Evolutionary conservation across 2,888 invertebrate species (phyloP).

Genomic region (Eupithecia dodoneata): DNA sequence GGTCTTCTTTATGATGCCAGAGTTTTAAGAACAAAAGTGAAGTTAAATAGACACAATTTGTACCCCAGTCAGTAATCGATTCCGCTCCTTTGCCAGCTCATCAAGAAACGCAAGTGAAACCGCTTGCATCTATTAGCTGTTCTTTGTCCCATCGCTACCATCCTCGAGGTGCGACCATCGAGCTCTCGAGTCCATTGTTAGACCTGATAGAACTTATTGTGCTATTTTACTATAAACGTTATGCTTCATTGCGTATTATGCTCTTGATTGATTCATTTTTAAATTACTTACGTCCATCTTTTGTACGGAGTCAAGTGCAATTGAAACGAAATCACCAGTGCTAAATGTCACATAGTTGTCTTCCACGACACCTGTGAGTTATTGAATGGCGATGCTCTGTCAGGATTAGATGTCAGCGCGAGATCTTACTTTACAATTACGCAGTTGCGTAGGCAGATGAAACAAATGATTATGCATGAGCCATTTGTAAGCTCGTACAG

Average conservation of each 20-base stretch:
- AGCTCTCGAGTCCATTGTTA: slow-evolving; percentile 9
- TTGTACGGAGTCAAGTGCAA: neutral
- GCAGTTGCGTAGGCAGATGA: slow-evolving; percentile 59
- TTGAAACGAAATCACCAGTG: slow-evolving; percentile 1
- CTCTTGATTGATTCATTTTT: neutral
- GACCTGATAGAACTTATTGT: slow-evolving; percentile 8
- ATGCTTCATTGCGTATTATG: neutral
- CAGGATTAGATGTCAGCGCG: slow-evolving; percentile 27
- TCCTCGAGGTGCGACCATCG: neutral
- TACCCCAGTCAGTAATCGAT: neutral
- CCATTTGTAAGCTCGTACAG: slow-evolving; percentile 52
- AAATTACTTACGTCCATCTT: neutral
- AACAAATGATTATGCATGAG: slow-evolving; percentile 55
- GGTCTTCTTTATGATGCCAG: neutral
- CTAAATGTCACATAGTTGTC: slow-evolving; percentile 14
- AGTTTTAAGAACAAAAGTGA: neutral
- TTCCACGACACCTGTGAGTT: slow-evolving; percentile 23
- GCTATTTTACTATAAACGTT: neutral
- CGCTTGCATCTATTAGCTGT: slow-evolving; percentile 13
- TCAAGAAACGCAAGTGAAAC: slow-evolving; percentile 15
- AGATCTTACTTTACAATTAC: slow-evolving; percentile 30
- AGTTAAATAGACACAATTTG: slow-evolving; percentile 1
- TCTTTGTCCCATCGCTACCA: slow-evolving; percentile 12
- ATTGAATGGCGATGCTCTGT: slow-evolving; percentile 21
- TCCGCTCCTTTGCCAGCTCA: neutral